Percentiles rank a stretch among this genome's conserved stretches.
Evolutionary conservation across 2,113 vertebrate species (phyloP).

Genomic region (Oxygymnocypris stewartii): DNA sequence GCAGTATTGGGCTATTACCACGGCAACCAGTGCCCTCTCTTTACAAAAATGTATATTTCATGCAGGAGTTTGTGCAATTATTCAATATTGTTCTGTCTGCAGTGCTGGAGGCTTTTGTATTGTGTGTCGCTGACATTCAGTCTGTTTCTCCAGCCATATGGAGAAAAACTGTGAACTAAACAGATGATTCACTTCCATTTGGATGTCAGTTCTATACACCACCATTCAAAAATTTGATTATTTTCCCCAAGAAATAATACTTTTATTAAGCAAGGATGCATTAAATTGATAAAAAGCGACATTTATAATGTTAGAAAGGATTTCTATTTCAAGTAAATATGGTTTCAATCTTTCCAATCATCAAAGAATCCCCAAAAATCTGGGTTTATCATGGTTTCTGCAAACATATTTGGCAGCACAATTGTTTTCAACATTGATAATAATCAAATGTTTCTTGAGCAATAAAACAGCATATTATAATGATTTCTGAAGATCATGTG

Average conservation of each 20-base stretch:
- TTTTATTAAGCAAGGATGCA: neutral
- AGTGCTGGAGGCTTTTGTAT: neutral
- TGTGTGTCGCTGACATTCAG: neutral
- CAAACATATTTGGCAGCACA: no score
- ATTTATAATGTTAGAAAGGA: neutral
- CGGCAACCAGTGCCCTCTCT: neutral
- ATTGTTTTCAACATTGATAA: no score
- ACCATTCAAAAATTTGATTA: neutral
- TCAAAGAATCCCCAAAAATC: neutral
- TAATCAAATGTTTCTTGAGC: no score
- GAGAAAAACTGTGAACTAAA: neutral
- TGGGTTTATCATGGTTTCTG: no score
- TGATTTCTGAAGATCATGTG: no score
- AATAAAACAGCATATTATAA: no score
- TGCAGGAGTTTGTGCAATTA: neutral
- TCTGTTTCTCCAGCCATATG: neutral
- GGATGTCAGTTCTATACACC: neutral
- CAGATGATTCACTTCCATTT: neutral
- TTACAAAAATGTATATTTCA: neutral
- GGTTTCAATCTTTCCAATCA: no score
- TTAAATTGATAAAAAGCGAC: neutral
- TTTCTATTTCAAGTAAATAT: no score
- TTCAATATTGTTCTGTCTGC: neutral
- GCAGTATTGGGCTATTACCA: neutral
- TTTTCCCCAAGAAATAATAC: no score